phyloP scores from a whole-genome alignment of 2,888 invertebrate species.

The Netelia inedita region DNA sequence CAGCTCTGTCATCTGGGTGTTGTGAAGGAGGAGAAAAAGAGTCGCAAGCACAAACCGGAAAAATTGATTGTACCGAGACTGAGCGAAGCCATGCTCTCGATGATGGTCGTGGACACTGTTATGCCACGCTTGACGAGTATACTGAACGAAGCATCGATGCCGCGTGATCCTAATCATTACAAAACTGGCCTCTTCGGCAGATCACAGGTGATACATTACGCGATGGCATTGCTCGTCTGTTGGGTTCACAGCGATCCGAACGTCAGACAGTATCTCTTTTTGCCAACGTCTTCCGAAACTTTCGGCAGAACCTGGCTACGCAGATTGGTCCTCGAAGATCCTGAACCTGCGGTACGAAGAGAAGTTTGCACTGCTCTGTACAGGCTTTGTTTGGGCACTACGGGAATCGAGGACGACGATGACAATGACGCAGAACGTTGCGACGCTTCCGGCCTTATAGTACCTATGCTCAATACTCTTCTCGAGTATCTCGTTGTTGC shows the following conservation, averaged over 20 bases:
- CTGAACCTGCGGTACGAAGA: conserved; percentile 95
- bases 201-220: conserved; percentile 95
- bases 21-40: conserved; percentile 85
- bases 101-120: conserved; percentile 94
- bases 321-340: conserved; percentile 95
- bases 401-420: conserved; percentile 85
- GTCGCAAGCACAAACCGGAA: conserved; percentile 86
- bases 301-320: conserved; percentile 91
- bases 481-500: conserved; percentile 93
- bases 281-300: conserved; percentile 90
- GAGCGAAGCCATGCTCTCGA: conserved; percentile 91
- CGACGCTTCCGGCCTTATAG: conserved; percentile 86
- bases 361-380: conserved; percentile 98
- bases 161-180: conserved; percentile 93
- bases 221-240: conserved; percentile 96
- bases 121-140: conserved; percentile 94
- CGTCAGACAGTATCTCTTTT: conserved; percentile 91
- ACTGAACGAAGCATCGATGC: conserved; percentile 93
- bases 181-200: conserved; percentile 97
- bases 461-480: conserved; percentile 93
- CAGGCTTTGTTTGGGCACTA: conserved; percentile 92
- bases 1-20: conserved; percentile 95
- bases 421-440: conserved; percentile 79
- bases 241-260: conserved; percentile 96
- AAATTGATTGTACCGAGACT: conserved; percentile 90